Base-by-base conservation (phyloP, 2,888 invertebrate species). In the Drosophila cognata region DNA sequence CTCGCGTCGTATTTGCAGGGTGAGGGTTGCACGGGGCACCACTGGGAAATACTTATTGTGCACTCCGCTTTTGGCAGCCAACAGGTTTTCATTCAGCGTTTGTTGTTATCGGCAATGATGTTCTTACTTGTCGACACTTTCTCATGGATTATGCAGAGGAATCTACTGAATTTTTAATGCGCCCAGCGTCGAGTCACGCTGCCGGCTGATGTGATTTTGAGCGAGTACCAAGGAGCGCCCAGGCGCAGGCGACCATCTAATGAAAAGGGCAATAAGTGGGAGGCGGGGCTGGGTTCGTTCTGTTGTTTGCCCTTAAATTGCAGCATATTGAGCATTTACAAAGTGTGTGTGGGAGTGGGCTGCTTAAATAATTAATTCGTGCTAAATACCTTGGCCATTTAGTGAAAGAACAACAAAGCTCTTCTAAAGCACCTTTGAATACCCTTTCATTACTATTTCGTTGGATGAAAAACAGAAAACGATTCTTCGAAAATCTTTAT, bases 61-160 rank as follows among this genome's bases (percentile, higher is more conserved):
- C 64, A 53, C 65, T 55, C 59, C 57, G 62, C 43, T 61, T 46
- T 50, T 75, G 71, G 80, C 74, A 86, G 80, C 81, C 88, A 91
- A 91, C 84, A 91, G 91, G 91, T 91, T 48, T 61, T 55, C 43
- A 38, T 41, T 36, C 55, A 46, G 51, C 62, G 62, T 61, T 76
- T 86, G 88, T 80, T 90, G 89, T 72, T 81, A 84, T 89, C 81
- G 77, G 36, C 83, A 75, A 83, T 82, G 78, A 79, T 82, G 79
- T 80, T 82, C 84, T 91, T 85, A 88, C 86, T 85, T 86, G 83
- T 89, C 89, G 92, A 89, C 91, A 91, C 86, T 90, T 89, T 82
- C 88, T 92, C 89, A 92, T 92, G 84, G 92, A 92, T 92, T 92
- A 92, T 92, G 92, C 92, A 91, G 77, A 88, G 89, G 86, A 87